phyloP scores from a whole-genome alignment of 2,113 vertebrate genomes.

The Dendrocopos noguchii region DNA sequence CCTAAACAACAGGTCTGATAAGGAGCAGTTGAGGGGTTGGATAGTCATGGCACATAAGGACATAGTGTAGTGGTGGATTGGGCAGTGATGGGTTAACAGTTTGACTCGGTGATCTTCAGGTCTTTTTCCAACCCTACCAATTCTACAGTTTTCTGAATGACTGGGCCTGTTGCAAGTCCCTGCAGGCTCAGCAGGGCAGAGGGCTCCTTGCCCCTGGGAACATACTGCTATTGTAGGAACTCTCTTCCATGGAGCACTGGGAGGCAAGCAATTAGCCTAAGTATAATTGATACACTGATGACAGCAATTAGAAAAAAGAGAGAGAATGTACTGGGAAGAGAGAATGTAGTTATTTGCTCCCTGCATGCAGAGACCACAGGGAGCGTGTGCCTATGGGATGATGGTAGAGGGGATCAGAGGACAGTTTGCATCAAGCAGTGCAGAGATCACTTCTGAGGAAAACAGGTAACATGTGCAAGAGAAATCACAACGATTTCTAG shows the following conservation, averaged over 20 bases:
- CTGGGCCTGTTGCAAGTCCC: background rate
- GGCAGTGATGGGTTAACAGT: background rate
- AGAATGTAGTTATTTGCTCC: background rate
- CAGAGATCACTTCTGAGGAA: background rate
- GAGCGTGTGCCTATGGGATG: rapidly evolving
- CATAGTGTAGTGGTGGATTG: background rate
- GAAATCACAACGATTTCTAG: background rate
- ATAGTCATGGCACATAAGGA: no score
- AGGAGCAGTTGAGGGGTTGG: background rate
- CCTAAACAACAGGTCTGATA: background rate
- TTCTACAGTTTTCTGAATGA: background rate
- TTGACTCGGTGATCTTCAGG: background rate
- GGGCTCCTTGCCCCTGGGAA: background rate
- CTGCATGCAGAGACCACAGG: background rate
- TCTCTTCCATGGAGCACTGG: background rate
- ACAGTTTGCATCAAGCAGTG: rapidly evolving
- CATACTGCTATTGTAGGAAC: background rate
- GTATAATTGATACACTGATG: background rate
- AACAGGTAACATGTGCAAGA: rapidly evolving
- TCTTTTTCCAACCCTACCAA: background rate
- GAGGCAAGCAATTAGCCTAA: background rate
- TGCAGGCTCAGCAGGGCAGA: rapidly evolving
- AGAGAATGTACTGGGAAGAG: background rate
- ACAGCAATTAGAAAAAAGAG: background rate
- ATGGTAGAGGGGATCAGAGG: rapidly evolving